These are phyloP conservation scores for Teinopalpus imperialis DNA, from an alignment of 2,888 invertebrate species.

Conservation along the genomic window DNA sequence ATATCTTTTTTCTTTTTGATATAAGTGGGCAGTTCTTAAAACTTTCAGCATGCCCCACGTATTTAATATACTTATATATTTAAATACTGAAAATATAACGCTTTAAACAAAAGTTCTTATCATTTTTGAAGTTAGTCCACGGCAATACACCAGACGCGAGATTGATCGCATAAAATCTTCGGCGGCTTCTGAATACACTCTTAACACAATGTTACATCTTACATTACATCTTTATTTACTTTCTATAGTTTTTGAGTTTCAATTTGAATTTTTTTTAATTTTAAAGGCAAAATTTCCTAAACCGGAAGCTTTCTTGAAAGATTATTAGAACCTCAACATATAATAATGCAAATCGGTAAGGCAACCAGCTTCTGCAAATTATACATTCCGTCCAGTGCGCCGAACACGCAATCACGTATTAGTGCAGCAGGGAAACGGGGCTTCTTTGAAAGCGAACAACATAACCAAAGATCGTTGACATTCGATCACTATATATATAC, in stretches of 20 bases:
- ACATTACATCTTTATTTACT: too few relatives aligned
- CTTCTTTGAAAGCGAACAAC: slow-evolving; percentile 31
- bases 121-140: slow-evolving; percentile 19
- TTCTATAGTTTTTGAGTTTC: too few relatives aligned
- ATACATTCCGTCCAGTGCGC: slow-evolving; percentile 29
- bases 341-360: slow-evolving; percentile 35
- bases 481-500: slow-evolving; percentile 46
- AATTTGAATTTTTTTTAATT: too few relatives aligned
- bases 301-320: slow-evolving; percentile 10
- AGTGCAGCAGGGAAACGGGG: slow-evolving; percentile 29
- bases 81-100: too few relatives aligned
- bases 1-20: too few relatives aligned
- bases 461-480: slow-evolving; percentile 43
- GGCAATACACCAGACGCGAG: slow-evolving; percentile 12
- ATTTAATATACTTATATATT: too few relatives aligned
- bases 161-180: slow-evolving; percentile 21
- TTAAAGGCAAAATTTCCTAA: too few relatives aligned
- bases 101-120: too few relatives aligned
- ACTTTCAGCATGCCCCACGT: too few relatives aligned
- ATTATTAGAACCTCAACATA: slow-evolving; percentile 25
- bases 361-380: slow-evolving; percentile 35
- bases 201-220: too few relatives aligned
- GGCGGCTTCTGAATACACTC: slow-evolving; percentile 18
- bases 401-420: slow-evolving; percentile 34
- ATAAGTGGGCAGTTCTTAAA: too few relatives aligned